A percentile compares a stretch with the other conserved stretches of the same genome.
phyloP scores from a whole-genome alignment of 2,888 invertebrate species.

The Luffia ferchaultella region DNA sequence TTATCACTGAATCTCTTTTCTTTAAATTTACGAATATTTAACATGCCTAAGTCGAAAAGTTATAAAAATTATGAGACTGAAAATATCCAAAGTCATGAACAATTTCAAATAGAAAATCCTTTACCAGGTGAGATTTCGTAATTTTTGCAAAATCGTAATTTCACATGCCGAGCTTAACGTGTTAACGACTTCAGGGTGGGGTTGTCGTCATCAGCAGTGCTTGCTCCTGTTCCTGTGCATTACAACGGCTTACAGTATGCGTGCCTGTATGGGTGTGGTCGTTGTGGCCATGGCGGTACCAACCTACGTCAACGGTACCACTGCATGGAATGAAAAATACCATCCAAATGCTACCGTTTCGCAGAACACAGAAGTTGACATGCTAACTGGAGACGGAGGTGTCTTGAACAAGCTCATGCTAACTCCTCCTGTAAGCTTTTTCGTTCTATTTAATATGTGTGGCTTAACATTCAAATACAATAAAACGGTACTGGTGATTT shows the following conservation, averaged over 20 bases:
- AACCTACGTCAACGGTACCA: constrained; percentile 39
- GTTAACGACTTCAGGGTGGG: constrained; percentile 26
- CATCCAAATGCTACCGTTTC: constrained; percentile 45
- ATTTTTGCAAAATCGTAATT: background rate
- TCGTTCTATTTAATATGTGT: too few relatives aligned
- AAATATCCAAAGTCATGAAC: background rate
- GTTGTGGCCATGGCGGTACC: constrained; percentile 67
- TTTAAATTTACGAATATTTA: background rate
- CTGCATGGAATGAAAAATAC: constrained; percentile 52
- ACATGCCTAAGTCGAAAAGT: background rate
- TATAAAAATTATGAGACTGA: background rate
- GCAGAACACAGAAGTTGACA: too few relatives aligned
- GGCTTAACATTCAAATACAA: too few relatives aligned
- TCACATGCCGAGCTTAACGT: background rate
- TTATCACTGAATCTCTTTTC: background rate
- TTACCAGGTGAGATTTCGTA: background rate
- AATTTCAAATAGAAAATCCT: background rate
- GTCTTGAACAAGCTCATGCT: background rate
- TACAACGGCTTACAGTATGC: constrained; percentile 67
- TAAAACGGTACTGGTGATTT: constrained; percentile 7
- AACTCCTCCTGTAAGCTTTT: background rate
- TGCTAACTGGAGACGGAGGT: too few relatives aligned
- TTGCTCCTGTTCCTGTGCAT: constrained; percentile 64
- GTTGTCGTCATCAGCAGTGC: constrained; percentile 66
- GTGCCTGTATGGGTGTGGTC: constrained; percentile 71